A percentile compares a stretch with the other conserved stretches of the same genome.
These are phyloP conservation scores for Ceraclea dissimilis DNA, from an alignment of 2,888 invertebrate genomes.

Conservation along the genomic window DNA sequence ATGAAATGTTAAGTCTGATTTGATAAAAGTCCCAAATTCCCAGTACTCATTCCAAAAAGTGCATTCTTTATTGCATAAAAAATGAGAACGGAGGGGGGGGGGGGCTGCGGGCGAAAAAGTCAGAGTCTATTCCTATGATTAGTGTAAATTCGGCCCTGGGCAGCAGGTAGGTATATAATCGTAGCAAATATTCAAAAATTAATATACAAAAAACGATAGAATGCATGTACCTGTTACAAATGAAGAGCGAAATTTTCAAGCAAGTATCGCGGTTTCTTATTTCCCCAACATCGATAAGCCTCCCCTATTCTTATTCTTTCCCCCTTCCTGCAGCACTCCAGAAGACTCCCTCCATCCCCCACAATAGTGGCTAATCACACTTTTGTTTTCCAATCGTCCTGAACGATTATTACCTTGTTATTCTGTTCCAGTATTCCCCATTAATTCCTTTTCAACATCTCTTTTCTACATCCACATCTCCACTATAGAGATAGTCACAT, in stretches of 20 bases:
- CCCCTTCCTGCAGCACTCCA: not conserved
- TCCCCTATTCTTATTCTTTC: not conserved
- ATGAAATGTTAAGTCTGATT: too few relatives aligned
- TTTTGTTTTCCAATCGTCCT: slow-evolving; percentile 61
- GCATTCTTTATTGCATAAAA: too few relatives aligned
- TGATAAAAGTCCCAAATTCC: too few relatives aligned
- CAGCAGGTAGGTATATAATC: too few relatives aligned
- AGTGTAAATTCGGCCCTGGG: too few relatives aligned
- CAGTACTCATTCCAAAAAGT: too few relatives aligned
- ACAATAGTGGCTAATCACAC: slow-evolving; percentile 47
- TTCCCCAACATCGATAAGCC: not conserved
- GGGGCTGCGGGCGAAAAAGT: too few relatives aligned
- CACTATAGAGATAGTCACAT: too few relatives aligned
- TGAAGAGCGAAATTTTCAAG: slow-evolving; percentile 21
- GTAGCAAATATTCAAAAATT: too few relatives aligned
- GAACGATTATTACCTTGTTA: slow-evolving; percentile 62
- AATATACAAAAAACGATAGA: too few relatives aligned
- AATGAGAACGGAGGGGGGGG: too few relatives aligned
- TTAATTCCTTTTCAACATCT: slow-evolving; percentile 15
- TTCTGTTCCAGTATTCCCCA: slow-evolving; percentile 33
- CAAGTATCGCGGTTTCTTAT: slow-evolving; percentile 21
- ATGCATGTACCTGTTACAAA: slow-evolving; percentile 5
- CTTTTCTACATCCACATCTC: not conserved
- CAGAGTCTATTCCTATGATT: too few relatives aligned
- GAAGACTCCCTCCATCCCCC: not conserved